These are phyloP conservation scores for Daphoenositta chrysoptera DNA, from an alignment of 2,113 vertebrate genomes.

Conservation along the genomic window DNA sequence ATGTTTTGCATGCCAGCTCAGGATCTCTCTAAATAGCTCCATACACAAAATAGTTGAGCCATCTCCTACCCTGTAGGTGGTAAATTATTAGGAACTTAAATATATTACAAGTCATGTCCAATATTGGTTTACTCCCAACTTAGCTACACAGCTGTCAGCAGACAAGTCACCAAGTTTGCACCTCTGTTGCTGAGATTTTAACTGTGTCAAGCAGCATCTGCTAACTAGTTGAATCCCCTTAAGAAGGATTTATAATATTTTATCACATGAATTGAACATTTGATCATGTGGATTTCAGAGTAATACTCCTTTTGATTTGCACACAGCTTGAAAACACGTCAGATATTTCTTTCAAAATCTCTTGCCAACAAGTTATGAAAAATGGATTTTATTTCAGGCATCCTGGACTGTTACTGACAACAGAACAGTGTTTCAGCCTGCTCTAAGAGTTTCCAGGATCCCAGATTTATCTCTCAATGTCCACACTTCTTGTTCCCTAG, in stretches of 20 bases:
- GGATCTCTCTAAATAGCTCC: not conserved
- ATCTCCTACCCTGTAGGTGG: not conserved
- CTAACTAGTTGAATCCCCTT: not conserved
- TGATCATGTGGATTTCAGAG: not conserved
- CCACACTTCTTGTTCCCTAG: conserved; percentile 8
- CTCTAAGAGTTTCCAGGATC: not conserved
- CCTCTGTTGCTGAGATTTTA: not conserved
- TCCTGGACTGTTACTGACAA: conserved; percentile 8
- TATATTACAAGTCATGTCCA: not conserved
- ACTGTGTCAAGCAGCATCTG: conserved; percentile 29
- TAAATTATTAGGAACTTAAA: conserved; percentile 12
- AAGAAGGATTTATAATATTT: not conserved
- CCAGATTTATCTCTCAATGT: conserved; percentile 10
- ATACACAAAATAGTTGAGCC: not conserved
- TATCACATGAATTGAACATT: conserved; percentile 1
- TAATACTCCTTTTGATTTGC: not conserved
- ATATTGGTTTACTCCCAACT: not conserved
- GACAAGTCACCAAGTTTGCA: not conserved
- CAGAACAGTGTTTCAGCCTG: not conserved
- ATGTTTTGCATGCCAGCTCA: not conserved
- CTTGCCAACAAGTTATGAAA: not conserved
- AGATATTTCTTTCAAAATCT: not conserved
- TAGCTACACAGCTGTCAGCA: not conserved
- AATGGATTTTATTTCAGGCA: conserved; percentile 28
- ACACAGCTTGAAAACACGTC: conserved; percentile 14